phyloP scores from a whole-genome alignment of 2,113 vertebrate genomes.

The Rhynchomys soricoides region DNA sequence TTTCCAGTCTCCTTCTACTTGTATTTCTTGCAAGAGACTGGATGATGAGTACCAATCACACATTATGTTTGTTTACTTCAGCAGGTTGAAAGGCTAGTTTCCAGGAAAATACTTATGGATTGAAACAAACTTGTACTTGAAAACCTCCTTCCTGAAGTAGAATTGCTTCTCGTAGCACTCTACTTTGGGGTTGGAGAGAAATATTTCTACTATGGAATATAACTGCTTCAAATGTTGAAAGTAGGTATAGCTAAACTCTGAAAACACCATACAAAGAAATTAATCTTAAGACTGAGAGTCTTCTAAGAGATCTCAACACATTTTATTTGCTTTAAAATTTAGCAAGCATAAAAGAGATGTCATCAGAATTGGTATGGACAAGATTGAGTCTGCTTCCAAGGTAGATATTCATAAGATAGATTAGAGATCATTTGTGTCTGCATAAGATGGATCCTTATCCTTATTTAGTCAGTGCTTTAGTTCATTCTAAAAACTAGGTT shows the following conservation, averaged over 20 bases:
- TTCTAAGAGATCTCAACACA: not conserved
- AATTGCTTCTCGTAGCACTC: not conserved
- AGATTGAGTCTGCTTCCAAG: not conserved
- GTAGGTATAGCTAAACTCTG: not conserved
- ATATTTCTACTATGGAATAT: not conserved
- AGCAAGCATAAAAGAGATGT: not conserved
- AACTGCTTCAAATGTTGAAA: not conserved
- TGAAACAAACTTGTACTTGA: not conserved
- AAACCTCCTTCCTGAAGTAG: not conserved
- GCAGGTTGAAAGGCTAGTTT: not conserved
- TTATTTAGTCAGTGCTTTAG: not conserved
- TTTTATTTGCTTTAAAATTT: not conserved
- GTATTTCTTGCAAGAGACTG: not conserved
- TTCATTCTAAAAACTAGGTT: not conserved
- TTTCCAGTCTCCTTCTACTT: not conserved
- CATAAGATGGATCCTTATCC: not conserved
- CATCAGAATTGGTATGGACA: not conserved
- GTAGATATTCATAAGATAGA: not conserved
- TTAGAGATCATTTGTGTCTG: not conserved
- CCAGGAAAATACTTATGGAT: not conserved
- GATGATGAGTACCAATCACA: not conserved
- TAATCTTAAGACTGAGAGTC: not conserved
- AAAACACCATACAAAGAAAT: not conserved
- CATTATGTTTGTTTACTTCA: not conserved
- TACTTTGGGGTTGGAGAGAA: not conserved